Evolutionary conservation across 2,888 invertebrate species (phyloP).

Genomic region (Amphipyra berbera): DNA sequence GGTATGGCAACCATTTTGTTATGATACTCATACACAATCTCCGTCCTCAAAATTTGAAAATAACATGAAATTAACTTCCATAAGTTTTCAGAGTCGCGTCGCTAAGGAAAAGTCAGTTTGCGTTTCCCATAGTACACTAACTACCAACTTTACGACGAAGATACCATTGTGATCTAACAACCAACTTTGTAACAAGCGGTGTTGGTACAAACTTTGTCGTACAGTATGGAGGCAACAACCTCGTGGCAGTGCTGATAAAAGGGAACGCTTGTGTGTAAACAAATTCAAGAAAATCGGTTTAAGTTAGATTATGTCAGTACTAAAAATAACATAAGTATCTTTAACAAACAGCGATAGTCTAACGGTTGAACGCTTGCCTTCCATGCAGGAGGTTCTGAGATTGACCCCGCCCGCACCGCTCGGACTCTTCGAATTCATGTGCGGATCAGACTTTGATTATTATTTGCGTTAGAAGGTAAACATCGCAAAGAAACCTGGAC

Average conservation of each 20-base stretch:
- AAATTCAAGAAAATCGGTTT: conserved; percentile 3
- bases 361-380: no score
- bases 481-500: no score
- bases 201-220: conserved; percentile 38
- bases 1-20: background rate
- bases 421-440: no score
- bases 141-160: conserved; percentile 31
- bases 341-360: no score
- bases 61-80: conserved; percentile 32
- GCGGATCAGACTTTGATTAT: no score
- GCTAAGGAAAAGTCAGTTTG: conserved; percentile 29
- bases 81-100: conserved; percentile 30
- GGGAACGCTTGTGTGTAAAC: conserved; percentile 21
- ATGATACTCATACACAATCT: background rate
- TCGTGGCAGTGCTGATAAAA: conserved; percentile 22
- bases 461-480: no score
- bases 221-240: conserved; percentile 38
- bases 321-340: no score
- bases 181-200: conserved; percentile 44
- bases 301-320: no score
- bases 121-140: conserved; percentile 27
- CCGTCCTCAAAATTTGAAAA: conserved; percentile 20
- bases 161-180: conserved; percentile 47
- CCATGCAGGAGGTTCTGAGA: no score
- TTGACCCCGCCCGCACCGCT: no score